phyloP scores from a whole-genome alignment of 1,140 invertebrate genomes.

The Lanistes nyassanus region DNA sequence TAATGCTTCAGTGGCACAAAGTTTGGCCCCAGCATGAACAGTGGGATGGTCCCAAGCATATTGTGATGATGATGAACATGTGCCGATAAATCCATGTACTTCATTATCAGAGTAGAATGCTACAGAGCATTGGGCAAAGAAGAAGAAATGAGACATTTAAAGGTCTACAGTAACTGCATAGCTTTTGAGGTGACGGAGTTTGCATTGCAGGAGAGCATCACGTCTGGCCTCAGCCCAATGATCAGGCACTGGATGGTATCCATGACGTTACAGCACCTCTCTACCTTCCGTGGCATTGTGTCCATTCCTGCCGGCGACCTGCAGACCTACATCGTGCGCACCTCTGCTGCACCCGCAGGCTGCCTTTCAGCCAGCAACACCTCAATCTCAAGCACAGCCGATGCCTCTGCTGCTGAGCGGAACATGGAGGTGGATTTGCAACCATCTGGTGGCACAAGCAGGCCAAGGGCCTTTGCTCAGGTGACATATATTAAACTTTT shows the following conservation, averaged over 20 bases:
- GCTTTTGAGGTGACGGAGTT: background rate
- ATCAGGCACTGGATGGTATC: slow-evolving; percentile 59
- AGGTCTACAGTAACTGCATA: background rate
- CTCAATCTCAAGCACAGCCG: slow-evolving; percentile 11
- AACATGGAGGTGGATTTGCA: slow-evolving; percentile 24
- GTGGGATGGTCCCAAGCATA: too few relatives aligned
- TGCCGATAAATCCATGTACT: too few relatives aligned
- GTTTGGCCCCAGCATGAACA: too few relatives aligned
- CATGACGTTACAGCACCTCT: slow-evolving; percentile 54
- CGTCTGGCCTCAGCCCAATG: slow-evolving; percentile 54
- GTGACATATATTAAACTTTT: too few relatives aligned
- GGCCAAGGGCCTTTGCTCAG: too few relatives aligned
- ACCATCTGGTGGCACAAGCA: background rate
- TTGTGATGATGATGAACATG: too few relatives aligned
- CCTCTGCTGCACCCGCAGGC: slow-evolving; percentile 9
- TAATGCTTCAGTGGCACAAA: too few relatives aligned
- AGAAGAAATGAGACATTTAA: background rate
- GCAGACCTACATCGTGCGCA: slow-evolving; percentile 41
- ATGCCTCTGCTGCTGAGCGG: background rate
- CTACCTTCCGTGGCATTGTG: slow-evolving; percentile 48
- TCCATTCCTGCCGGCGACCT: slow-evolving; percentile 48
- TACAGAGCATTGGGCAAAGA: too few relatives aligned
- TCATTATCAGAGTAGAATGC: too few relatives aligned
- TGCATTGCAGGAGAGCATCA: slow-evolving; percentile 30
- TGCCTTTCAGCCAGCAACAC: slow-evolving; percentile 30